phyloP scores from a whole-genome alignment of 2,888 invertebrate species.

The Acheta domesticus region DNA sequence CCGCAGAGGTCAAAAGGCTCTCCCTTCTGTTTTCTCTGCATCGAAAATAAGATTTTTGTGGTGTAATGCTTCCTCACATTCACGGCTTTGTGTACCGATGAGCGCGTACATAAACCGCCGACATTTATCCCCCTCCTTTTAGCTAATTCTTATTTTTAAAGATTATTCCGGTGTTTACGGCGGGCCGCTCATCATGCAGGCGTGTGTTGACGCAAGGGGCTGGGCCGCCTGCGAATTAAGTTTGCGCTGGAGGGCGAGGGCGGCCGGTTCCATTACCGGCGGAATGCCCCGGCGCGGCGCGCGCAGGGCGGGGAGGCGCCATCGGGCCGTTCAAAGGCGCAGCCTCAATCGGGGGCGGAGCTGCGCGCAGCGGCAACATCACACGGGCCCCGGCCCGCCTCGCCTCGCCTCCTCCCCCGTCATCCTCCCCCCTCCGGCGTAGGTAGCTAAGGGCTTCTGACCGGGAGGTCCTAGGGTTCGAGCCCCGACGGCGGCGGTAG shows the following conservation, averaged over 20 bases:
- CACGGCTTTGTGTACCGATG: not conserved
- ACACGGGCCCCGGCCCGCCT: not conserved
- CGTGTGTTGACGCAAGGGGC: not conserved
- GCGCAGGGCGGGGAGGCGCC: not conserved
- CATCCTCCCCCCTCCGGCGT: not conserved
- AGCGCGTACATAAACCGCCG: not conserved
- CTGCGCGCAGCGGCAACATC: not conserved
- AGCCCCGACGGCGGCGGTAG: not conserved
- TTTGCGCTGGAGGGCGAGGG: not conserved
- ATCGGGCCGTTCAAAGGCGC: not conserved
- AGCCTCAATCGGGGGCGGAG: not conserved
- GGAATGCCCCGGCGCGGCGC: not conserved
- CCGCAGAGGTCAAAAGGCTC: not conserved
- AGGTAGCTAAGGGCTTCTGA: not conserved
- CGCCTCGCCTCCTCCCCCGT: not conserved
- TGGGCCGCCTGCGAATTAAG: not conserved
- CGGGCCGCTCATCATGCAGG: not conserved
- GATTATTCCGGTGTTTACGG: not conserved
- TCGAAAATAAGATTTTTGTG: not conserved
- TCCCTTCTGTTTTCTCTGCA: not conserved
- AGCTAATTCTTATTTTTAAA: slow-evolving; percentile 4
- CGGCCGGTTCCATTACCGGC: not conserved
- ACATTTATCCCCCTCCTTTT: not conserved
- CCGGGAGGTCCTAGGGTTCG: not conserved
- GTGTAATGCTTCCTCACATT: not conserved